A percentile compares a stretch with the other conserved stretches of the same genome.
phyloP scores from a whole-genome alignment of 1,140 invertebrate species.

The Brachionus asplanchnoidis region DNA sequence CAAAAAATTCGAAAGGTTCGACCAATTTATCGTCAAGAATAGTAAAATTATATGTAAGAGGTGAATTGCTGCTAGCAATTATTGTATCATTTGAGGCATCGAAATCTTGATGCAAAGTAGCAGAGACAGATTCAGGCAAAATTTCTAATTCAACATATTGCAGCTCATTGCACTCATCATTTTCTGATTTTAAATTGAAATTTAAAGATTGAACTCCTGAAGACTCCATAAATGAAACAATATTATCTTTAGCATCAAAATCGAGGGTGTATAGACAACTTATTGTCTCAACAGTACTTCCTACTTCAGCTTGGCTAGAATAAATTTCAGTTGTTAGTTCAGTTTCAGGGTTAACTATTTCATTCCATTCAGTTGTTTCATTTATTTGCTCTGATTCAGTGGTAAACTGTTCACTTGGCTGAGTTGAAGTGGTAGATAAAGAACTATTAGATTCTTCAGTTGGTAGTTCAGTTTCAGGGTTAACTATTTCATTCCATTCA shows the following conservation, averaged over 20 bases:
- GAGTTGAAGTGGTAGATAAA: not conserved
- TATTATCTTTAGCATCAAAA: not conserved
- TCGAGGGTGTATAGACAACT: not conserved
- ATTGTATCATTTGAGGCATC: not conserved
- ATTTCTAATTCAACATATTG: not conserved
- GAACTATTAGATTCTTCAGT: not conserved
- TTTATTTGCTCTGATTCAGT: not conserved
- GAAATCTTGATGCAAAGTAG: not conserved
- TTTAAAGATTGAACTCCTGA: not conserved
- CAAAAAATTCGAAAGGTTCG: constrained; percentile 33
- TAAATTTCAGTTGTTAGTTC: not conserved
- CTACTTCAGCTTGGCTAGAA: not conserved
- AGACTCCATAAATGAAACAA: not conserved
- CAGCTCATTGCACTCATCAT: not conserved
- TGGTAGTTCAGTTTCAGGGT: not conserved
- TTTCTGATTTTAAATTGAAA: not conserved
- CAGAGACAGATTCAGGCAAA: not conserved
- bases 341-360: not conserved
- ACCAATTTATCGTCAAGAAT: not conserved
- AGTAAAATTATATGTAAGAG: not conserved
- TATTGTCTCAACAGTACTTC: not conserved
- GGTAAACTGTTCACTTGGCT: not conserved
- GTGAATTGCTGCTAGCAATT: not conserved
- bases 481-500: not conserved
- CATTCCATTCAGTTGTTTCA: not conserved